Percentiles rank a stretch among this genome's conserved stretches.
phyloP scores from a whole-genome alignment of 1,140 invertebrate genomes.

The Ruditapes philippinarum region DNA sequence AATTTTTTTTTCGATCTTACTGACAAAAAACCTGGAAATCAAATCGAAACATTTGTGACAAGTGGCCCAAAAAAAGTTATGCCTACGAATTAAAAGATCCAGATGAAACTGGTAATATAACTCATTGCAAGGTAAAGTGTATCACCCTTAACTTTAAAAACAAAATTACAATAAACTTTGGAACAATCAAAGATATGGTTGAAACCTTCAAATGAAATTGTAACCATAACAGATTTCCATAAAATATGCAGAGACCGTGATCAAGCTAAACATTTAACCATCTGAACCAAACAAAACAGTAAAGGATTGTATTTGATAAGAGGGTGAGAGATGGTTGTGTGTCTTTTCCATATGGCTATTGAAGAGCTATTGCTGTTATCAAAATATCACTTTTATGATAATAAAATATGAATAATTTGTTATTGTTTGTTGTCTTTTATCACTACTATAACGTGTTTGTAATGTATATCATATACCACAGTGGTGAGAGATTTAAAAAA shows the following conservation, averaged over 20 bases:
- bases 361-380: too few relatives aligned
- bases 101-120: neutral
- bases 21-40: neutral
- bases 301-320: neutral
- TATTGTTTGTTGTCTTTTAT: too few relatives aligned
- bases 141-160: too few relatives aligned
- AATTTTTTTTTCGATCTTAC: neutral
- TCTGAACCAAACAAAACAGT: neutral
- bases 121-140: conserved; percentile 27
- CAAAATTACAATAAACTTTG: conserved; percentile 1
- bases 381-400: too few relatives aligned
- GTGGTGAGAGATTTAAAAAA: too few relatives aligned
- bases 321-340: neutral
- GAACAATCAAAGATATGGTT: conserved; percentile 5
- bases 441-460: too few relatives aligned
- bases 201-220: neutral
- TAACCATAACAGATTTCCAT: neutral
- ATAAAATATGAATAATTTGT: too few relatives aligned
- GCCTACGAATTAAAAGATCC: neutral
- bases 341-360: neutral
- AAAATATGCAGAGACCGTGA: neutral
- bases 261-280: neutral
- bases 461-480: too few relatives aligned
- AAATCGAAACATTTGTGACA: neutral
- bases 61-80: conserved; percentile 26